Evolutionary conservation across 2,113 vertebrate genomes (phyloP).

Genomic region (Elanus axillaris): DNA sequence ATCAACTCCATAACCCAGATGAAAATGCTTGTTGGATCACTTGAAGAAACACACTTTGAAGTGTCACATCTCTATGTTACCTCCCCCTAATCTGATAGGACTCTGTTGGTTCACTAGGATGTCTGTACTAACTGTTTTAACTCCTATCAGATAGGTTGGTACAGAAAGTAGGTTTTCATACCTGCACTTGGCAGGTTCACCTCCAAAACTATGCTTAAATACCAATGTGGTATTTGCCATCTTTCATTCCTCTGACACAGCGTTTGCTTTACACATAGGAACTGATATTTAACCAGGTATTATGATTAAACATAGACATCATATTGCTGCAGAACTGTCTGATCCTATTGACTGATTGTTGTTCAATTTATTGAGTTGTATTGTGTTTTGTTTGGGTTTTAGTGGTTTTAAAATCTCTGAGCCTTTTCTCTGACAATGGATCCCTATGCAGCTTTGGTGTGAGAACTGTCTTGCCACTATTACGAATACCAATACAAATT

Average conservation of each 20-base stretch:
- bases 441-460: neutral
- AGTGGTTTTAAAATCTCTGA: neutral
- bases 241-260: neutral
- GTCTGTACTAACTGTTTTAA: neutral
- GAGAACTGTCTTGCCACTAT: neutral
- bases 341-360: neutral
- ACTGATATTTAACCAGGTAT: neutral
- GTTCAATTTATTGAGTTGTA: neutral
- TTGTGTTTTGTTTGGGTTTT: neutral
- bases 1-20: neutral
- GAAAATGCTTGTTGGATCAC: neutral
- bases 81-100: neutral
- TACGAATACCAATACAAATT: neutral
- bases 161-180: neutral
- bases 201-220: neutral
- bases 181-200: neutral
- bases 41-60: neutral
- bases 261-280: neutral
- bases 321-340: neutral
- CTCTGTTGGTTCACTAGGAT: neutral
- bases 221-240: neutral
- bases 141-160: neutral
- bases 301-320: accelerated
- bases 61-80: neutral
- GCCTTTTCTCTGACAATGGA: neutral